Evolutionary conservation across 2,113 vertebrate species (phyloP).

Genomic region (Neofelis nebulosa): DNA sequence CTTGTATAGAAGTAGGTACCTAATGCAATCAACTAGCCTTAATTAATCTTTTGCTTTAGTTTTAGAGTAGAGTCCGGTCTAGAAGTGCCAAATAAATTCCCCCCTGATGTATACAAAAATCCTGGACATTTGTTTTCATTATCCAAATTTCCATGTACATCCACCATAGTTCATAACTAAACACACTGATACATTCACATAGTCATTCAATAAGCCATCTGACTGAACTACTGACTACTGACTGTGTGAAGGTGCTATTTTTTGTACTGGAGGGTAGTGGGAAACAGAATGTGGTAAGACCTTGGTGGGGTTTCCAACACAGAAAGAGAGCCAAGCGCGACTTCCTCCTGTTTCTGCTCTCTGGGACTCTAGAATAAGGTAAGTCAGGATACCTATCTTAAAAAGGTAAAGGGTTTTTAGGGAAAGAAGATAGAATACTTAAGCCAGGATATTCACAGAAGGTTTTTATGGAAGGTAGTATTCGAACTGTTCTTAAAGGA

Average conservation of each 20-base stretch:
- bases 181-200: not conserved
- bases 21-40: not conserved
- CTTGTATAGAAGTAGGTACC: not conserved
- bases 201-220: not conserved
- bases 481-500: not conserved
- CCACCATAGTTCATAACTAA: not conserved
- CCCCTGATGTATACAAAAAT: not conserved
- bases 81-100: not conserved
- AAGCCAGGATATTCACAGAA: not conserved
- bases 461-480: not conserved
- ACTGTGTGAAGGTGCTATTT: not conserved
- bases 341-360: not conserved
- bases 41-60: not conserved
- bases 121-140: not conserved
- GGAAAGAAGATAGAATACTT: not conserved
- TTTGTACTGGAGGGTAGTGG: accelerated
- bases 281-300: not conserved
- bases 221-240: not conserved
- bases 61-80: not conserved
- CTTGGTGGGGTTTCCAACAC: not conserved
- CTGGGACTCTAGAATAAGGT: not conserved
- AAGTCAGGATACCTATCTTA: not conserved
- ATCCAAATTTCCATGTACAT: not conserved
- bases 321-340: not conserved
- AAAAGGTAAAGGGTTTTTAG: not conserved